A percentile compares a stretch with the other conserved stretches of the same genome.
Evolutionary conservation across 2,797 vertebrate species (phyloP).

Genomic region (Chaetophractus vellerosus): DNA sequence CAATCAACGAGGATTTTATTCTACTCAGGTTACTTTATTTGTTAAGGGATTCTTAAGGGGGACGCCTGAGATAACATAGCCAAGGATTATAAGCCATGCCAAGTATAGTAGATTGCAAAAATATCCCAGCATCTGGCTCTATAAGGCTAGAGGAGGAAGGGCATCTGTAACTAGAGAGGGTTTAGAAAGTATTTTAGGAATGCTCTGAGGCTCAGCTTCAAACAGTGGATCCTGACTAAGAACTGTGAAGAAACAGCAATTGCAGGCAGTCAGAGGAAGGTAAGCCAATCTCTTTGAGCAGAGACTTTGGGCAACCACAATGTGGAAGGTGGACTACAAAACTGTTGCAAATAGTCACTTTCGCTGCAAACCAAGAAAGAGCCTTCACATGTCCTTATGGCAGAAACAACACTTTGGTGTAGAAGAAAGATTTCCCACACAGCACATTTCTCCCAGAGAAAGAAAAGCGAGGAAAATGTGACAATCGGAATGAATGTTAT

Average conservation of each 20-base stretch:
- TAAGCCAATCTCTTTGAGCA: conserved; percentile 10
- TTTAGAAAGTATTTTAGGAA: conserved; percentile 83
- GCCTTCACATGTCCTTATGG: not conserved
- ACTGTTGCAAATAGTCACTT: not conserved
- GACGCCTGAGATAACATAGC: conserved; percentile 75
- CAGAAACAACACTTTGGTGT: not conserved
- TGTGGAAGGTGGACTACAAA: not conserved
- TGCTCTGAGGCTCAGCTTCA: conserved; percentile 76
- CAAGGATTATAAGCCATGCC: conserved; percentile 71
- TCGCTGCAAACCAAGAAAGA: conserved; percentile 36
- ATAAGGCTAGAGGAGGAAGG: conserved; percentile 40
- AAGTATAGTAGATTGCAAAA: conserved; percentile 80
- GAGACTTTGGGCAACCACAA: not conserved
- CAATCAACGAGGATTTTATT: conserved; percentile 82
- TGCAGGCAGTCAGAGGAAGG: not conserved
- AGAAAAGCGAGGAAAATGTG: not conserved
- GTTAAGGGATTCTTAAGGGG: conserved; percentile 73
- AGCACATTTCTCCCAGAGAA: not conserved
- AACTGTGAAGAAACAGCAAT: conserved; percentile 25
- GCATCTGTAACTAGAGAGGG: conserved; percentile 66
- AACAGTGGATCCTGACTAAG: conserved; percentile 54
- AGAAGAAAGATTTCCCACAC: not conserved
- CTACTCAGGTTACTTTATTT: conserved; percentile 81
- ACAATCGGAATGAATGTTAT: not conserved
- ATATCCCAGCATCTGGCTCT: conserved; percentile 65